Evolutionary conservation across 2,113 vertebrate genomes (phyloP).

Genomic region (Seriola rivoliana): DNA sequence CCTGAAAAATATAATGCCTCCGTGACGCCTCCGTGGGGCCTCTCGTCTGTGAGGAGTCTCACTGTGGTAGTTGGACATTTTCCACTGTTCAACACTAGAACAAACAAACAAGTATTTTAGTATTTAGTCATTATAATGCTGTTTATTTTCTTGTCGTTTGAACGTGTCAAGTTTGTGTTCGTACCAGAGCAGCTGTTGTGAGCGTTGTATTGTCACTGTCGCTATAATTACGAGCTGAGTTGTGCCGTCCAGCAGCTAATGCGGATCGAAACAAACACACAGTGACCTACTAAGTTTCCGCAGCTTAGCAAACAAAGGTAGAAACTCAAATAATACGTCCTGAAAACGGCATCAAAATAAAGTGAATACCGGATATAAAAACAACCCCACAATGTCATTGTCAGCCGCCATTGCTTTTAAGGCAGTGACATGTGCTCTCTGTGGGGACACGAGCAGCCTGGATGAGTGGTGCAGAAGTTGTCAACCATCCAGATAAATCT

Average conservation of each 20-base stretch:
- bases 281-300: neutral
- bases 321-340: slow-evolving; percentile 19
- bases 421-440: slow-evolving; percentile 62
- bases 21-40: no score
- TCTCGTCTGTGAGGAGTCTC: no score
- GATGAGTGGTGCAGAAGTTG: slow-evolving; percentile 68
- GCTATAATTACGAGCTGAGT: no score
- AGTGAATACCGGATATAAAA: slow-evolving; percentile 49
- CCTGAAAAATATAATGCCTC: no score
- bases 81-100: no score
- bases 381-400: slow-evolving; percentile 57
- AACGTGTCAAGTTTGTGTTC: no score
- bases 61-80: no score
- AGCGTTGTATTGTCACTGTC: no score
- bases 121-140: neutral
- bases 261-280: slow-evolving; percentile 6
- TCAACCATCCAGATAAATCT: slow-evolving; percentile 74
- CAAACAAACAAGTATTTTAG: no score
- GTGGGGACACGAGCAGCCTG: slow-evolving; percentile 53
- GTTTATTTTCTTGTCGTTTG: neutral
- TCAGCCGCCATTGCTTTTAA: slow-evolving; percentile 56
- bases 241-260: neutral
- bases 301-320: neutral
- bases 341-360: slow-evolving; percentile 32
- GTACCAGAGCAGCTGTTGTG: no score